Conservation (phyloP, 2,113 vertebrate species). For the Prinia subflava region DNA sequence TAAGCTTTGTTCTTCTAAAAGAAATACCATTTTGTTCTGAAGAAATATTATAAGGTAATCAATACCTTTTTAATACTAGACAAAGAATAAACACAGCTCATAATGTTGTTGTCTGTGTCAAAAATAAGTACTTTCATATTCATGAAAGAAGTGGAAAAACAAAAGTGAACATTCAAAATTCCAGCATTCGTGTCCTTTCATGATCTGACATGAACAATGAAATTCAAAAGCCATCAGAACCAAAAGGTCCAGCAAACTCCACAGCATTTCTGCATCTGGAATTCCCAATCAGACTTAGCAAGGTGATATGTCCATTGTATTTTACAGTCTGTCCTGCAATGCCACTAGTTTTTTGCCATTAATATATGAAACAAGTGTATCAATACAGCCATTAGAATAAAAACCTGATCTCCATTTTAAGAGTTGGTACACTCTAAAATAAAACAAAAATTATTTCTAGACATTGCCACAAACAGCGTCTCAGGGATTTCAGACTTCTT, state of each 20-base stretch:
- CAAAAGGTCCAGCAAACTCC: neutral
- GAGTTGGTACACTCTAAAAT: neutral
- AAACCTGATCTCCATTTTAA: neutral
- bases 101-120: neutral
- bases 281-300: neutral
- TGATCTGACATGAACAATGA: neutral
- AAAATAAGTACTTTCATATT: slow-evolving; percentile 2
- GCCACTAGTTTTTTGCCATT: neutral
- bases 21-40: neutral
- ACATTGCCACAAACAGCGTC: neutral
- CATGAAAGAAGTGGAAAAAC: neutral
- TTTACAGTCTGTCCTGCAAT: neutral
- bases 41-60: slow-evolving; percentile 8
- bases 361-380: neutral
- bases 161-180: neutral
- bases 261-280: neutral
- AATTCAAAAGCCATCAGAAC: neutral
- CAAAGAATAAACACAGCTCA: neutral
- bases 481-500: neutral
- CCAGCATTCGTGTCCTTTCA: neutral
- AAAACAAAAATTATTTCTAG: neutral
- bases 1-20: slow-evolving; percentile 11
- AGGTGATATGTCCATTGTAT: neutral
- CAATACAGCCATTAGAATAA: neutral
- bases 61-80: neutral